A percentile compares a stretch with the other conserved stretches of the same genome.
Evolutionary conservation across 2,113 vertebrate species (phyloP).

Genomic region (Psammodynastes pulverulentus): DNA sequence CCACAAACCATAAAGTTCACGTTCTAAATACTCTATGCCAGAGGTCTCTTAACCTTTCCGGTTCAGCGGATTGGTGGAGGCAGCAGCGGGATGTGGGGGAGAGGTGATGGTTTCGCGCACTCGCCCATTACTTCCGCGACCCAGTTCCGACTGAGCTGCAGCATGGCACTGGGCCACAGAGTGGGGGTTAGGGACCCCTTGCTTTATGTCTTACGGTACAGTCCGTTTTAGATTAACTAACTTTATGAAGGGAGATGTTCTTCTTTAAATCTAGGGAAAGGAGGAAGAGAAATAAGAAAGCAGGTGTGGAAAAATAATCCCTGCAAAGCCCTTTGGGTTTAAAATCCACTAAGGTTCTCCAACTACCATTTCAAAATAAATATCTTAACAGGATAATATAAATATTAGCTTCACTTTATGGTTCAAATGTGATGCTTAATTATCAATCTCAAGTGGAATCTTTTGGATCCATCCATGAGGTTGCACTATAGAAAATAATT

Average conservation of each 20-base stretch:
- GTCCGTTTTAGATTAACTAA: neutral
- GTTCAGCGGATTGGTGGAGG: too few species aligned
- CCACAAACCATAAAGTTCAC: slow-evolving; percentile 30
- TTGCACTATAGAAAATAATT: neutral
- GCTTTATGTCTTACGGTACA: neutral
- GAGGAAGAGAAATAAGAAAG: neutral
- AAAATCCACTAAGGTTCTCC: neutral
- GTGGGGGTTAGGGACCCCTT: too few species aligned
- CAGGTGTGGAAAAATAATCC: neutral
- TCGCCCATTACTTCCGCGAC: too few species aligned
- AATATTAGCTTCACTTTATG: neutral
- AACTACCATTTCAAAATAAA: neutral
- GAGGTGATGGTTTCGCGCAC: too few species aligned
- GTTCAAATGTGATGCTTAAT: neutral
- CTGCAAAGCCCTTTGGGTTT: neutral
- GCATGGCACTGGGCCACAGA: too few species aligned
- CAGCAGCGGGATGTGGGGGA: too few species aligned
- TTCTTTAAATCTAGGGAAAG: neutral
- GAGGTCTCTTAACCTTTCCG: too few species aligned
- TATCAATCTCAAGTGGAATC: neutral
- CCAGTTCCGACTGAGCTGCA: too few species aligned
- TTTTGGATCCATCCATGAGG: neutral
- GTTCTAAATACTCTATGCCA: neutral
- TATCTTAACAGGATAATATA: neutral
- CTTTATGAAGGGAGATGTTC: neutral